Base-by-base conservation (phyloP, 2,888 invertebrate genomes). In the Exocentrus adspersus region DNA sequence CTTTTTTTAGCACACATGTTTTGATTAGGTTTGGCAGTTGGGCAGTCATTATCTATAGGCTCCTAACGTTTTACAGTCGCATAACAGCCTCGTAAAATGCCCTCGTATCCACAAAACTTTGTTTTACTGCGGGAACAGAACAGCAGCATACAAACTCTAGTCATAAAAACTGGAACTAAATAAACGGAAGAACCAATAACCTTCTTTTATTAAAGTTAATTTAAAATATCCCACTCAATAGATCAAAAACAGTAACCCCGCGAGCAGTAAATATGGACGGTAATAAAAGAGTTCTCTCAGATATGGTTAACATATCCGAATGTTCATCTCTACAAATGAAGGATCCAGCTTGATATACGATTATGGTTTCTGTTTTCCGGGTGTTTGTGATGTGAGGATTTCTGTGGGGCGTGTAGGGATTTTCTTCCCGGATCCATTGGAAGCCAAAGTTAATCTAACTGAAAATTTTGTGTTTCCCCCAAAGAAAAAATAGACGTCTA, bases 351-450 rank as follows among this genome's bases (percentile, higher is more conserved):
- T 57, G 57, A 57, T 50, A 57, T 57, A 51, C 62, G 62, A 57
- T 62, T 28, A 62, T 62, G 45, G 51, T 42, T 57, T 62, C 21
- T 57, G 43, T 62, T 43, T 48, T 62, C 51, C 62, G 51, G 32
- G n/a, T 19, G 37, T 32, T 51, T 30, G 37, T 14, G 17, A 30
- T 16, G 16, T 51, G 19, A 43, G 37, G 37, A 37, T 37, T 37
- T 37, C 4, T 37, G 37, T 37, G 37, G 14, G 37, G n/a, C n/a
- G 37, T 37, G 37, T 37, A n/a, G 37, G 37, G 14, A 37, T 37
- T 37, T 37, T 37, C 37, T 5, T 14, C 37, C 1, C n/a, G 37
- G 37, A 9, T 37, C 14, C n/a, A 37, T 37, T 12, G n/a, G 14
- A 37, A 37, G 5, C 14, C 37, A 5, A 14, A 24, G 4, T 7